A percentile compares a stretch with the other conserved stretches of the same genome.
Evolutionary conservation across 2,113 vertebrate species (phyloP).

Genomic region (Hyperopisus bebe): DNA sequence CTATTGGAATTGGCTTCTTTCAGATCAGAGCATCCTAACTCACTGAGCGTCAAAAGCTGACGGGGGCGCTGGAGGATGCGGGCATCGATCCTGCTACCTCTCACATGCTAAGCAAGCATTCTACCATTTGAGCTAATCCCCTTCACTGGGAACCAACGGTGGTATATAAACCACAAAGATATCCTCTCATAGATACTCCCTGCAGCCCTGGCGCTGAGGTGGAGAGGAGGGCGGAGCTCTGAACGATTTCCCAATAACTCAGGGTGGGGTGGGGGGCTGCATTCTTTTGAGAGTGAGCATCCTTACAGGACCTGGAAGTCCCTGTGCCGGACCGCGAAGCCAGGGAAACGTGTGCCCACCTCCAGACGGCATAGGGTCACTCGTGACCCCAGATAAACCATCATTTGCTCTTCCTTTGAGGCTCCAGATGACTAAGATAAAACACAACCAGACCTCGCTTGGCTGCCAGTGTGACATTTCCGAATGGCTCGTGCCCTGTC

Average conservation of each 20-base stretch:
- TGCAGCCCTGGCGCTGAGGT: not conserved
- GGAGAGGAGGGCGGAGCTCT: not conserved
- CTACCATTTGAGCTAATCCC: constrained; percentile 63
- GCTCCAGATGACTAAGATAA: constrained; percentile 57
- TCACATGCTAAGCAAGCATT: constrained; percentile 60
- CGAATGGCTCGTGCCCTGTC: not conserved
- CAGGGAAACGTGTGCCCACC: not conserved
- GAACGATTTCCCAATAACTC: not conserved
- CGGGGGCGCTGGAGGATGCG: constrained; percentile 42
- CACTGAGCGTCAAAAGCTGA: not conserved
- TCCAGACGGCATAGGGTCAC: not conserved
- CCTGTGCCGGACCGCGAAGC: not conserved
- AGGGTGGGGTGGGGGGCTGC: not conserved
- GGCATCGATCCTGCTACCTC: constrained; percentile 56
- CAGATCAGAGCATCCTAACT: not conserved
- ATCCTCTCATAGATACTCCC: not conserved
- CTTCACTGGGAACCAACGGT: not conserved
- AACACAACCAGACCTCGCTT: constrained; percentile 30
- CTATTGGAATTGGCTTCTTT: not conserved
- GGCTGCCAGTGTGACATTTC: constrained; percentile 24
- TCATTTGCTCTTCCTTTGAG: constrained; percentile 45
- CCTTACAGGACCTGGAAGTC: not conserved
- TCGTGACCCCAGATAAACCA: constrained; percentile 41
- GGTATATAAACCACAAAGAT: not conserved
- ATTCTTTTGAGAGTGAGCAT: not conserved